Base-by-base conservation (phyloP, 2,113 vertebrate species). In the Phoenicopterus ruber region DNA sequence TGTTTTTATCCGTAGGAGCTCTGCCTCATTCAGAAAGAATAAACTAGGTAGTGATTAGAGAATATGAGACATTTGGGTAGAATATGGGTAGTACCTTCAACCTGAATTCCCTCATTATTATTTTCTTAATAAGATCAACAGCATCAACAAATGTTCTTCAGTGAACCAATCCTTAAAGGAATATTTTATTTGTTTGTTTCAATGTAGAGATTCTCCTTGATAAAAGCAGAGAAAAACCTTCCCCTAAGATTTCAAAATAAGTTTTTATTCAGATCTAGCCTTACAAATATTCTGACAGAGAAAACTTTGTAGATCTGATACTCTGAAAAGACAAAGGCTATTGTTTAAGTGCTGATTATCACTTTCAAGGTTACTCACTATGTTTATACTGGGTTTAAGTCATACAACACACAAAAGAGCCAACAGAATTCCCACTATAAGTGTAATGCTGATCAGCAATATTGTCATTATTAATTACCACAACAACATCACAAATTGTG, bases 391-490 rank as follows among this genome's bases (percentile, higher is more conserved):
- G n/a, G 28, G 84, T 86, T 91, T 74, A 94, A 93, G 36, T 76
- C 57, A 72, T 20, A 32, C 8, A 69, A 65, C 29, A 79, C 36
- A 69, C 15, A 84, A 69, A 88, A 81, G 36, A 88, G 17, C 31
- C 24, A 71, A 16, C 3, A 94, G 36, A 95, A 89, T 58, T 89
- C 78, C 71, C 67, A 67, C 50, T 49, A 59, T 36, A 66, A 46
- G 24, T 74, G 32, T 63, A 82, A 26, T n/a, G 54, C 28, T 83
- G 76, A 88, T 92, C 63, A 78, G 22, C 42, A 85, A 74, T 90
- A 81, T 86, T 83, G 58, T 74, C 63, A 42, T 90, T 81, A 92
- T 88, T 93, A 95, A 92, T 93, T 94, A 91, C 49, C 59, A 71
- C 29, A 88, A 32, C 44, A 90, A 67, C 80, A 49, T 26, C 61